These are phyloP conservation scores for Sebastiscus tertius DNA, from an alignment of 2,797 vertebrate genomes.

Conservation along the genomic window DNA sequence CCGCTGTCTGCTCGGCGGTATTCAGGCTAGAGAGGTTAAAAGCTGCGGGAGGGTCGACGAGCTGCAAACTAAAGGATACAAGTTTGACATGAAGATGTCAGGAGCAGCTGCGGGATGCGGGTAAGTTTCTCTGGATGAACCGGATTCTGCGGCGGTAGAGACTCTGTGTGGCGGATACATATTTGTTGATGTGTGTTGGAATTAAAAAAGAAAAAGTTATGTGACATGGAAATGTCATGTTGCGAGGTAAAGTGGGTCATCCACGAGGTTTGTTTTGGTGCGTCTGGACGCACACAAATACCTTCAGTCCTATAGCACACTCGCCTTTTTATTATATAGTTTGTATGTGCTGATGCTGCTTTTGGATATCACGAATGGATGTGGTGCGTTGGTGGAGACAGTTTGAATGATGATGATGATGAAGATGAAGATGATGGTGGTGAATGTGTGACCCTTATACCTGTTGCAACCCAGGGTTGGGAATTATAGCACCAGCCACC, in stretches of 20 bases:
- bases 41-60: constrained; percentile 7
- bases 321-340: too few relatives aligned
- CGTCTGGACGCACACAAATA: background rate
- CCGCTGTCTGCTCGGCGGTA: constrained; percentile 19
- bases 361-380: background rate
- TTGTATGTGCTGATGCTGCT: background rate
- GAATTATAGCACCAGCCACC: too few relatives aligned
- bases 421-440: background rate
- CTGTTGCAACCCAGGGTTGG: constrained; percentile 35
- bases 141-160: background rate
- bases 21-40: constrained; percentile 15
- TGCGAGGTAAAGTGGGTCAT: constrained; percentile 37
- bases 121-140: constrained; percentile 60
- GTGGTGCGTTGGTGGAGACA: background rate
- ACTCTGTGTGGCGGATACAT: background rate
- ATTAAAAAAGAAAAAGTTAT: constrained; percentile 26
- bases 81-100: constrained; percentile 44
- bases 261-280: constrained; percentile 36
- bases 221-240: background rate
- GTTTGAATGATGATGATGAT: background rate
- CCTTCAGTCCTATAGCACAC: background rate
- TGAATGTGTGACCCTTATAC: constrained; percentile 11
- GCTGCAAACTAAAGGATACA: constrained; percentile 14
- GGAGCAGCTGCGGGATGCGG: constrained; percentile 56
- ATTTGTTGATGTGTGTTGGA: background rate